phyloP scores from a whole-genome alignment of 2,888 invertebrate genomes.

The Alsophila aescularia region DNA sequence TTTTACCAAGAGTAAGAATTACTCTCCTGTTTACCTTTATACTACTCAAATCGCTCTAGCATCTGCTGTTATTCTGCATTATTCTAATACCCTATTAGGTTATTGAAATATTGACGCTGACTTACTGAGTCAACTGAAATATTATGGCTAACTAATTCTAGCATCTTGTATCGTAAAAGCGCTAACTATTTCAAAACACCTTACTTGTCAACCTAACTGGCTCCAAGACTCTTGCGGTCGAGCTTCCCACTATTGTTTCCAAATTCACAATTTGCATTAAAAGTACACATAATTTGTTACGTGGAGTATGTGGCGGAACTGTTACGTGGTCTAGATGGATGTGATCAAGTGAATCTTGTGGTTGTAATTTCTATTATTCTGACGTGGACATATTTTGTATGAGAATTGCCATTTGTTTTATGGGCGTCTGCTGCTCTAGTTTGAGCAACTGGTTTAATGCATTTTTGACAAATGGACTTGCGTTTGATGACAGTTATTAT shows the following conservation, averaged over 20 bases:
- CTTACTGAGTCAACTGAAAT: too few relatives aligned
- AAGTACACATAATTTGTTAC: constrained; percentile 40
- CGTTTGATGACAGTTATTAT: neutral
- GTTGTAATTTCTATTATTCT: constrained; percentile 21
- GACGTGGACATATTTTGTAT: constrained; percentile 19
- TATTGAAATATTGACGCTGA: too few relatives aligned
- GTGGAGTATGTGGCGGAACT: constrained; percentile 41
- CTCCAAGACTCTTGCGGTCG: constrained; percentile 6
- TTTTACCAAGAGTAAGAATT: too few relatives aligned
- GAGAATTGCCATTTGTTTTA: constrained; percentile 22
- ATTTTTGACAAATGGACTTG: neutral
- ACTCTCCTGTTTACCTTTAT: too few relatives aligned
- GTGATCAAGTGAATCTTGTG: constrained; percentile 37
- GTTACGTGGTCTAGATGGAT: constrained; percentile 49
- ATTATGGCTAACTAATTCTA: too few relatives aligned
- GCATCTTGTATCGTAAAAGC: neutral
- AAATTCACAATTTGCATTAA: constrained; percentile 37
- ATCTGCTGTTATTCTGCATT: too few relatives aligned
- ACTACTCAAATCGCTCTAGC: too few relatives aligned
- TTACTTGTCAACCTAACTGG: neutral
- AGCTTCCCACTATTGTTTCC: constrained; percentile 40
- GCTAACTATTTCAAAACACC: neutral
- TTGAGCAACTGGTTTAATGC: constrained; percentile 9
- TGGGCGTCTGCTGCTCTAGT: constrained; percentile 11
- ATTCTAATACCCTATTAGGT: too few relatives aligned